Percentiles rank a stretch among this genome's conserved stretches.
These are phyloP conservation scores for Lampris incognitus DNA, from an alignment of 2,113 vertebrate genomes.

Conservation along the genomic window DNA sequence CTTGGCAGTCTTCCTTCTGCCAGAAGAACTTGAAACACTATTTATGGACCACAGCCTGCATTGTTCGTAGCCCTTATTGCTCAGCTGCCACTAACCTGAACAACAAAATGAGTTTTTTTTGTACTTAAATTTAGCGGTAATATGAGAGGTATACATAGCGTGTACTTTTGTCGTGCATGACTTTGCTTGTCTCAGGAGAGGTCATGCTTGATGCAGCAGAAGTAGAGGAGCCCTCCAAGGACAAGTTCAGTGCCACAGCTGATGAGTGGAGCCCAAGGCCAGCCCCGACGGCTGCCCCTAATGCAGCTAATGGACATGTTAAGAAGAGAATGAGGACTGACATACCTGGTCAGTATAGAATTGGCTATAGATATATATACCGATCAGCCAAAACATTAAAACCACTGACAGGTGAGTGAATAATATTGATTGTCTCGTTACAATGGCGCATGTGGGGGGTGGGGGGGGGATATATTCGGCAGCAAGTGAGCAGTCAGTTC, in stretches of 20 bases:
- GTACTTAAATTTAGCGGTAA: not conserved
- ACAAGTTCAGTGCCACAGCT: constrained; percentile 69
- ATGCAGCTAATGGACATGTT: constrained; percentile 84
- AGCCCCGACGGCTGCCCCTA: constrained; percentile 80
- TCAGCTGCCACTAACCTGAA: no score
- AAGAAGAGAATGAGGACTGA: constrained; percentile 87
- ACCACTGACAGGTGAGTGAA: no score
- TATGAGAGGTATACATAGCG: not conserved
- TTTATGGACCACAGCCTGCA: not conserved
- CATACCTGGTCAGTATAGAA: constrained; percentile 82
- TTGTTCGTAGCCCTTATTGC: no score
- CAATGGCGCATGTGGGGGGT: no score
- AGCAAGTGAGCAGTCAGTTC: no score
- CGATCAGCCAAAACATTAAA: no score
- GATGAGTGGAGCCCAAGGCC: constrained; percentile 84
- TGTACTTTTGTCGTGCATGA: constrained; percentile 1
- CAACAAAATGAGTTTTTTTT: no score
- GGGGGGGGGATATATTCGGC: no score
- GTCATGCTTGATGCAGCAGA: constrained; percentile 81
- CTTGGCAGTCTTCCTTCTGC: constrained; percentile 1
- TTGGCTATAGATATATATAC: not conserved
- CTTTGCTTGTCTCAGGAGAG: constrained; percentile 66
- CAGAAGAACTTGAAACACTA: not conserved
- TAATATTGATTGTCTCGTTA: no score
- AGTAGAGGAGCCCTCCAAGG: constrained; percentile 85